Evolutionary conservation across 2,888 invertebrate species (phyloP), one percentile per base, ranked within the genome.

Genomic region (Caenorhabditis japonica): DNA sequence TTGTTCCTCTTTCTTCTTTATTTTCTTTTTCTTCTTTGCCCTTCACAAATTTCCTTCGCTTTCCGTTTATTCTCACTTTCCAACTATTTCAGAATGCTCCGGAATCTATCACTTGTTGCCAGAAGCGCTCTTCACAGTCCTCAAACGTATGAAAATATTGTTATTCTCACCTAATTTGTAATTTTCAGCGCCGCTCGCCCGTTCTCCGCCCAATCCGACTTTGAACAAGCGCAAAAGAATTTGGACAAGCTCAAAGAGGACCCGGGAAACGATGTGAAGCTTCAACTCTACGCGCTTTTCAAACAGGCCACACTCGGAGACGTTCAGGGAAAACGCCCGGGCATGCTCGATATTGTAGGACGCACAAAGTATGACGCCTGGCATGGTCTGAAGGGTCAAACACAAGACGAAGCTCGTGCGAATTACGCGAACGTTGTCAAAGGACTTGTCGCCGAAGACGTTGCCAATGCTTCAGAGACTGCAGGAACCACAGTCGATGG

Each of bases 341-440:
- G 90, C 17, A 89, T 90, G 88, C 88, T 91, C 85, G 91, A 91
- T 81, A 88, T 91, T 80, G 90, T 90, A 19, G 90, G 90, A 3
- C 89, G 89, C 70, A 90, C 90, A 2, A 91, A 91, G 83, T 91
- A 90, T 90, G 89, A 89, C 73, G 90, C 91, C 0, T 91, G 91
- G 91, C 89, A 88, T 75, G 82, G 83, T 38, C 81, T 90, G 13
- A 90, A 90, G 30, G 87, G 88, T 25, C 88, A 90, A 84, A 84
- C 89, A n/a, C 86, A 90, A 75, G 90, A 90, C 58, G 90, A 90
- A 46, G 91, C 91, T 1, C 88, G 89, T 82, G 83, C 87, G 25
- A 79, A 89, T 56, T 91, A 91, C 82, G 88, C 90, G 5, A 86
- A 88, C 13, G 62, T 90, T 12, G 89, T 91, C 7, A 84, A 89